Evolutionary conservation across 2,113 vertebrate species (phyloP).

Genomic region (Muntiacus muntjak): DNA sequence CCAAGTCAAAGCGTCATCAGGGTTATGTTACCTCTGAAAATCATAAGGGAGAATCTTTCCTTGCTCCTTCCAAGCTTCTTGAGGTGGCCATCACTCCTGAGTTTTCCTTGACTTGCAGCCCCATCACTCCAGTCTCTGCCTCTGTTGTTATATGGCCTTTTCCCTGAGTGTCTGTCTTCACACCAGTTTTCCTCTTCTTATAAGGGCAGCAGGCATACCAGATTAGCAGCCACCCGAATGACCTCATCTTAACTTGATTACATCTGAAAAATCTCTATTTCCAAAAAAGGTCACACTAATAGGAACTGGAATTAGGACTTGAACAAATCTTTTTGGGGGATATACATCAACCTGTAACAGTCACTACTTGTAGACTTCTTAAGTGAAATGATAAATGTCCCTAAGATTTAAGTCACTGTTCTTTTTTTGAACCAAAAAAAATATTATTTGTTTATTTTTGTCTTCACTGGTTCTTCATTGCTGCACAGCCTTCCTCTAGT

Average conservation of each 20-base stretch:
- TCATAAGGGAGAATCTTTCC: background rate
- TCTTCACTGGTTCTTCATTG: background rate
- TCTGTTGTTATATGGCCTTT: background rate
- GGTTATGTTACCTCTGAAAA: background rate
- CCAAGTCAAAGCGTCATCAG: background rate
- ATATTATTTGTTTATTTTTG: background rate
- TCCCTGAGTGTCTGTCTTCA: background rate
- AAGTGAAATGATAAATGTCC: background rate
- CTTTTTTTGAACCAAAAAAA: background rate
- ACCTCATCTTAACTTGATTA: background rate
- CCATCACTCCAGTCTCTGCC: background rate
- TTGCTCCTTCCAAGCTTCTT: background rate
- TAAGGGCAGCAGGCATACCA: background rate
- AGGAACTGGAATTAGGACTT: background rate
- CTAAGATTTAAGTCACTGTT: background rate
- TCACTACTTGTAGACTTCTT: background rate
- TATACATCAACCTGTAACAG: background rate
- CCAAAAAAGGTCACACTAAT: background rate
- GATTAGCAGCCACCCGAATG: background rate
- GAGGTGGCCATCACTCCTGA: background rate
- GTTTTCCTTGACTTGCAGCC: background rate
- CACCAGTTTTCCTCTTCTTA: background rate
- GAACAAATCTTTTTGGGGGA: background rate
- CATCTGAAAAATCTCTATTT: background rate
- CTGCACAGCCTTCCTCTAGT: background rate